Percentiles rank a stretch among this genome's conserved stretches.
These are phyloP conservation scores for Leptinotarsa defecta DNA, from an alignment of 1,140 invertebrate genomes.

Conservation along the genomic window DNA sequence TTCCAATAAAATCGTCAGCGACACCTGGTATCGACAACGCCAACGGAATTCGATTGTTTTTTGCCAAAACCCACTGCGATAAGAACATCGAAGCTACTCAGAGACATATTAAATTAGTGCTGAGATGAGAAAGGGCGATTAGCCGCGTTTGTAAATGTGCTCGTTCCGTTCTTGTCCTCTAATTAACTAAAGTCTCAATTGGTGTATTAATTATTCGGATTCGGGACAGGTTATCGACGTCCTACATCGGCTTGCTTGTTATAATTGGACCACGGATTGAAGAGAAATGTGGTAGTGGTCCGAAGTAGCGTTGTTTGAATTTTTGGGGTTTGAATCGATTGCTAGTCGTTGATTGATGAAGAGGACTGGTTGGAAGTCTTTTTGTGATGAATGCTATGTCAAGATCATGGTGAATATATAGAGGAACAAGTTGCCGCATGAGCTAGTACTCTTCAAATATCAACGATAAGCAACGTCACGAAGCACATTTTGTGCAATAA, in stretches of 20 bases:
- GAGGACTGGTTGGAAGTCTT: too few species aligned
- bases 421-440: too few species aligned
- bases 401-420: too few species aligned
- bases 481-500: too few species aligned
- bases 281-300: too few species aligned
- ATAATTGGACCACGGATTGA: neutral
- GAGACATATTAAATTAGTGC: constrained; percentile 20
- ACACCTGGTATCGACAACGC: neutral
- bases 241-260: constrained; percentile 1
- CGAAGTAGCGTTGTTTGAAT: neutral
- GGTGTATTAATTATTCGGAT: constrained; percentile 20
- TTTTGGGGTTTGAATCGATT: too few species aligned
- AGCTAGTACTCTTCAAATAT: too few species aligned
- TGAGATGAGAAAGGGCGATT: constrained; percentile 15
- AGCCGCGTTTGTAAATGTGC: constrained; percentile 15
- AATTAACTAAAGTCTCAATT: constrained; percentile 24
- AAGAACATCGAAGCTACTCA: constrained; percentile 3
- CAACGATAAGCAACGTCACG: too few species aligned
- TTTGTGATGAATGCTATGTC: too few species aligned
- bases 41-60: constrained; percentile 6
- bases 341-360: too few species aligned
- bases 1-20: neutral
- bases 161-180: constrained; percentile 17
- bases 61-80: neutral
- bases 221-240: neutral